Conservation (phyloP, 2,113 vertebrate species). For the Bombycilla garrulus region DNA sequence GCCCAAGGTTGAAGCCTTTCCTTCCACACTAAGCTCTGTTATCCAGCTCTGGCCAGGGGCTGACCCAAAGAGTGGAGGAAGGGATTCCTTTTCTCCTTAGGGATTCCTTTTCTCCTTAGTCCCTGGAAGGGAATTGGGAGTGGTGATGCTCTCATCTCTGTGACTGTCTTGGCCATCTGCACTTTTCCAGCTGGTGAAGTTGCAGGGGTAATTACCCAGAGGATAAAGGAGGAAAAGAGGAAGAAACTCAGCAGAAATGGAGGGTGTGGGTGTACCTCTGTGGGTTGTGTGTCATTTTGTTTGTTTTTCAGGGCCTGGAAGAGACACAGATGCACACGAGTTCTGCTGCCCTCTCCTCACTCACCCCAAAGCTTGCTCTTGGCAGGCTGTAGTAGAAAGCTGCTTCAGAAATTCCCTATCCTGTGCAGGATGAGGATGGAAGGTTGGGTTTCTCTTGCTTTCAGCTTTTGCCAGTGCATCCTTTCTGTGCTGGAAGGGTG, state of each 20-base stretch:
- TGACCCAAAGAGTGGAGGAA: neutral
- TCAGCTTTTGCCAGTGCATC: neutral
- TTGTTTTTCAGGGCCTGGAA: neutral
- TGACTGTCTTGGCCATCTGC: neutral
- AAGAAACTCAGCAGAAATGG: neutral
- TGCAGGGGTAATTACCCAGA: neutral
- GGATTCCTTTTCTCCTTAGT: neutral
- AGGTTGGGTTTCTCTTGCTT: neutral
- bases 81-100: neutral
- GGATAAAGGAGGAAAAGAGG: neutral
- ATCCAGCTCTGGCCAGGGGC: neutral
- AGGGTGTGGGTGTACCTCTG: neutral
- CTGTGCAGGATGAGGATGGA: neutral
- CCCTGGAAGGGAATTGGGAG: neutral
- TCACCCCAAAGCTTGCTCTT: neutral
- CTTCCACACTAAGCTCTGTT: fast-evolving
- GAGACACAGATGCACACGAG: fast-evolving
- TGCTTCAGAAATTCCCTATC: neutral
- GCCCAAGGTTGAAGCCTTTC: neutral
- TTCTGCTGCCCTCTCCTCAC: neutral
- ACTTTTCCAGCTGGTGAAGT: neutral
- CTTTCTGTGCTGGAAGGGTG: neutral
- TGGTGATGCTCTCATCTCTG: neutral
- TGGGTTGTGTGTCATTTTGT: fast-evolving
- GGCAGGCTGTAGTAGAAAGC: neutral